Evolutionary conservation across 2,888 invertebrate species (phyloP).

Genomic region (Temnothorax rugatulus): DNA sequence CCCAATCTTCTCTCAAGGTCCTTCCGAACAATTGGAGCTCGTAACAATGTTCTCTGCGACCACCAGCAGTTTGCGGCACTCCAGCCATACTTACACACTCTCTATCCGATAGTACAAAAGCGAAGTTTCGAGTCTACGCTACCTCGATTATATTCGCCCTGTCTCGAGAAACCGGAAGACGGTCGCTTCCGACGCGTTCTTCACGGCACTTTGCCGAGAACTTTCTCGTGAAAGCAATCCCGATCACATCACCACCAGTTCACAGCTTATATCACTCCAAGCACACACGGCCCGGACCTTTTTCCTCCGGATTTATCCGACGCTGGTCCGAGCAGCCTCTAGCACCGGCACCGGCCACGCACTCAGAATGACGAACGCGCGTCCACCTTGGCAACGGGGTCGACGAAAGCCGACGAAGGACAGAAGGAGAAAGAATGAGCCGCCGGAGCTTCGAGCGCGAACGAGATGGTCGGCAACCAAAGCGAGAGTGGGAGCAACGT

Average conservation of each 20-base stretch:
- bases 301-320: neutral
- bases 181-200: constrained; percentile 10
- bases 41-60: constrained; percentile 1
- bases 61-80: constrained; percentile 10
- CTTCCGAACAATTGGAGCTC: neutral
- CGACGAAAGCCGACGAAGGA: constrained; percentile 71
- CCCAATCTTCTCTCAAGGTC: neutral
- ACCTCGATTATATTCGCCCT: neutral
- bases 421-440: constrained; percentile 31
- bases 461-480: constrained; percentile 20
- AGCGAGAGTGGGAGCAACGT: constrained; percentile 43
- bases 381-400: constrained; percentile 78
- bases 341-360: constrained; percentile 56
- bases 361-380: constrained; percentile 72
- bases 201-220: neutral
- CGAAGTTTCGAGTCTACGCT: neutral
- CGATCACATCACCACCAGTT: constrained; percentile 20
- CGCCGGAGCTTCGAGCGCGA: constrained; percentile 28
- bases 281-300: neutral
- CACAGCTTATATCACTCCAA: constrained; percentile 8
- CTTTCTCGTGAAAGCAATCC: constrained; percentile 14
- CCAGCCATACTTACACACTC: constrained; percentile 3
- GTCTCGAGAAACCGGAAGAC: constrained; percentile 13
- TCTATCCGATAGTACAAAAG: neutral
- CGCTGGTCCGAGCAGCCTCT: constrained; percentile 10